Base-by-base conservation (phyloP, 2,888 invertebrate genomes). In the Hydroisotoma schaefferi region DNA sequence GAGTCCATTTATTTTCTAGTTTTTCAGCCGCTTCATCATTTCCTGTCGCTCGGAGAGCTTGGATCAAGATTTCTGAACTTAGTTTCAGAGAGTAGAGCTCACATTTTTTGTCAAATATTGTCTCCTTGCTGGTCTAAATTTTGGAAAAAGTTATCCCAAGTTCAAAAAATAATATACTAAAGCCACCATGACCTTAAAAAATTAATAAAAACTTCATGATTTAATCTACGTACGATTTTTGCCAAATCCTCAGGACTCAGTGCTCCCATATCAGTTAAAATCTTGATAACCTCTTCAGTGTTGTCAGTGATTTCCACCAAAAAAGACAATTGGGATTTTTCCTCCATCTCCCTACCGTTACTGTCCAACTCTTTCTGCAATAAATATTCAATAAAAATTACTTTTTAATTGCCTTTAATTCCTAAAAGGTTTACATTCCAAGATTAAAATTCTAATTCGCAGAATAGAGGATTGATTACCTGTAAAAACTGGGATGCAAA, bases 211-310 rank as follows among this genome's bases (percentile, higher is more conserved):
- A 40, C n/a, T 40, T 10, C 15, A 40, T 40, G n/a, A 56, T n/a
- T n/a, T n/a, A n/a, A n/a, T n/a, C n/a, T n/a, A n/a, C n/a, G n/a
- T 56, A 63, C 63, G 49, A 63, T 57, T 33, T 47, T 53, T 51
- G 57, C 57, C 15, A 40, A 46, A n/a, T 63, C 63, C 0, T 33
- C 46, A 18, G 56, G 57, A 15, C 37, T 49, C 20, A 63, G 6
- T 1, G 57, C 49, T 1, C 46, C 59, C 56, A 51, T 57, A 33
- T 60, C 29, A 10, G 52, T 12, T n/a, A 57, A 57, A 28, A 55
- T 28, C 2, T 28, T n/a, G n/a, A 63, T 12, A 2, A 63, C 23
- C 18, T 27, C 53, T 1, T 52, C 57, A 5, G 60, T 49, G 29
- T 63, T 60, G 12, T 52, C 48, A 10, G 60, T 63, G 4, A 63